These are phyloP conservation scores for Blennius ocellaris DNA, from an alignment of 2,113 vertebrate species.

Conservation along the genomic window DNA sequence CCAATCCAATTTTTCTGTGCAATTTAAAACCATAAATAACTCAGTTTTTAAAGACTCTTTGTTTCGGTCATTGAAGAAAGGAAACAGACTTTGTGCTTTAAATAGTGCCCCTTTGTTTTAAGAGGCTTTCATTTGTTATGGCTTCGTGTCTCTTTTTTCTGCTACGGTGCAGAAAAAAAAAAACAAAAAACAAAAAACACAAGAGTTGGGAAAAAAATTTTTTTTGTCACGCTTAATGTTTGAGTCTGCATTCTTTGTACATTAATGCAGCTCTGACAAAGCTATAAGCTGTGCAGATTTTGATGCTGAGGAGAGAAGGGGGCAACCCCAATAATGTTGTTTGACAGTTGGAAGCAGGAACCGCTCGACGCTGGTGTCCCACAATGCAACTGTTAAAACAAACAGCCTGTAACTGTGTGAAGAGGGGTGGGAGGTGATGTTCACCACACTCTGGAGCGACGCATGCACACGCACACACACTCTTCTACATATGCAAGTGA, in stretches of 20 bases:
- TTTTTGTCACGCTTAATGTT: conserved; percentile 12
- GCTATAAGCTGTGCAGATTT: conserved; percentile 10
- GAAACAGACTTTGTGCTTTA: conserved; percentile 72
- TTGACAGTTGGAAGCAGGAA: conserved; percentile 77
- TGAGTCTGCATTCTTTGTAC: conserved; percentile 9
- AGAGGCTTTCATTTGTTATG: conserved; percentile 70
- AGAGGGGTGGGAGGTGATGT: conserved; percentile 44
- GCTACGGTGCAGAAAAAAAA: conserved; percentile 7
- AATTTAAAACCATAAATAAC: conserved; percentile 71
- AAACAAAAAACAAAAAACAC: neutral
- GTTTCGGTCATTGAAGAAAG: conserved; percentile 70
- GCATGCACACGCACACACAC: conserved; percentile 25
- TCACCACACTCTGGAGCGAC: conserved; percentile 49
- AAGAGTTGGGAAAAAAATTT: conserved; percentile 34
- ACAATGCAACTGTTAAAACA: conserved; percentile 81
- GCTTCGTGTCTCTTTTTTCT: conserved; percentile 55
- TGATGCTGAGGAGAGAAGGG: conserved; percentile 26
- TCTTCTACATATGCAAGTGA: conserved; percentile 19
- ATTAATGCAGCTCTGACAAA: conserved; percentile 12
- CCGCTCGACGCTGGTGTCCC: conserved; percentile 65
- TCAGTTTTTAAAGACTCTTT: conserved; percentile 70
- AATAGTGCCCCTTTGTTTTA: conserved; percentile 75
- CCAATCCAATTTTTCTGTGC: conserved; percentile 68
- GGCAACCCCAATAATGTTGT: conserved; percentile 75
- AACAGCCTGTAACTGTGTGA: conserved; percentile 67